phyloP scores from a whole-genome alignment of 2,888 invertebrate genomes.

The Cancer borealis region DNA sequence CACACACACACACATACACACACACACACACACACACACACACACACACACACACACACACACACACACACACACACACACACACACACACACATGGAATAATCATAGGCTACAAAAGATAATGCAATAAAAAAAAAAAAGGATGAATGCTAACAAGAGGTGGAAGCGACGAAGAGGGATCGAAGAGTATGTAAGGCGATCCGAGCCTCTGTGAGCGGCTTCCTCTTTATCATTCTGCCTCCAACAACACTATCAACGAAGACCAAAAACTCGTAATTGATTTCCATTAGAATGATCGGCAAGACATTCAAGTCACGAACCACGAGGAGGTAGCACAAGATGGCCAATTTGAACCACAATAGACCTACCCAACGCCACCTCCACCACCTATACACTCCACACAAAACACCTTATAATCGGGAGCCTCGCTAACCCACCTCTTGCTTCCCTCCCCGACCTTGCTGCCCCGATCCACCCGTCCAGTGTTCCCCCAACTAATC shows the following conservation, averaged over 20 bases:
- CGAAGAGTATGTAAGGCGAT: neutral
- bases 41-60: conserved; percentile 29
- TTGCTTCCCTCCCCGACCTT: neutral
- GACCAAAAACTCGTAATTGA: neutral
- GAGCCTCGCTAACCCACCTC: neutral
- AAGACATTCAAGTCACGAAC: neutral
- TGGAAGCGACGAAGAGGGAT: neutral
- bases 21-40: neutral
- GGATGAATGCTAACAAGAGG: conserved; percentile 36
- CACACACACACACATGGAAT: conserved; percentile 17
- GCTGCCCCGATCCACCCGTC: neutral
- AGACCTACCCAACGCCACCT: neutral
- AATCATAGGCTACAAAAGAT: neutral
- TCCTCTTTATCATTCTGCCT: conserved; percentile 15
- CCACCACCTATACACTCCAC: neutral
- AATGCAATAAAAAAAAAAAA: neutral
- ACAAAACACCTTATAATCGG: neutral
- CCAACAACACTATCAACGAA: neutral
- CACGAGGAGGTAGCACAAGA: neutral
- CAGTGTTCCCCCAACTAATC: conserved; percentile 46
- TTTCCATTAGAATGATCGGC: conserved; percentile 8
- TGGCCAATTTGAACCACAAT: neutral
- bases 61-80: conserved; percentile 39
- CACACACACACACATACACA: conserved; percentile 7
- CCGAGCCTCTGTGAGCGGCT: neutral